Evolutionary conservation across 2,113 vertebrate species (phyloP).

Genomic region (Pseudopipra pipra): DNA sequence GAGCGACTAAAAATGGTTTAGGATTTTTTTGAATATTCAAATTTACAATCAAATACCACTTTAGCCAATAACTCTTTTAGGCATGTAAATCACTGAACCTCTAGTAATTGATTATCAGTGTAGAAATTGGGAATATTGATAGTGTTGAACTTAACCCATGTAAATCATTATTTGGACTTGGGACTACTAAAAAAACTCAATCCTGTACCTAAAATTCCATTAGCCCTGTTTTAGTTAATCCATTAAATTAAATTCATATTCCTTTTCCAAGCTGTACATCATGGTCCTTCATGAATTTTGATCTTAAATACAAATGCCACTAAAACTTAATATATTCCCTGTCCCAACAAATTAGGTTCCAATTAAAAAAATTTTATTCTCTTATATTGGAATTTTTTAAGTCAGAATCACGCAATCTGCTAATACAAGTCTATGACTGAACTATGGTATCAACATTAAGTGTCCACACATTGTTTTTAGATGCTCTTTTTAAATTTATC

Average conservation of each 20-base stretch:
- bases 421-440: background rate
- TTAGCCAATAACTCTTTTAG: background rate
- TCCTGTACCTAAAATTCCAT: background rate
- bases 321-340: background rate
- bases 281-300: background rate
- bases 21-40: background rate
- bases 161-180: background rate
- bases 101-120: background rate
- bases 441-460: background rate
- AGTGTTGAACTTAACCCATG: background rate
- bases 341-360: background rate
- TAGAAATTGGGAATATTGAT: background rate
- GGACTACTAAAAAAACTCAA: background rate
- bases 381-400: background rate
- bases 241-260: background rate
- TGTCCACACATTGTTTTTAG: background rate
- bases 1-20: background rate
- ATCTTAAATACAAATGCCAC: background rate
- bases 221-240: background rate
- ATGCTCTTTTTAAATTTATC: background rate
- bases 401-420: background rate
- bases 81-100: background rate
- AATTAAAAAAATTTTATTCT: background rate
- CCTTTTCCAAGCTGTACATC: background rate
- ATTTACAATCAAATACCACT: background rate